Conservation (phyloP, 1,140 invertebrate genomes). For the Orius insidiosus region DNA sequence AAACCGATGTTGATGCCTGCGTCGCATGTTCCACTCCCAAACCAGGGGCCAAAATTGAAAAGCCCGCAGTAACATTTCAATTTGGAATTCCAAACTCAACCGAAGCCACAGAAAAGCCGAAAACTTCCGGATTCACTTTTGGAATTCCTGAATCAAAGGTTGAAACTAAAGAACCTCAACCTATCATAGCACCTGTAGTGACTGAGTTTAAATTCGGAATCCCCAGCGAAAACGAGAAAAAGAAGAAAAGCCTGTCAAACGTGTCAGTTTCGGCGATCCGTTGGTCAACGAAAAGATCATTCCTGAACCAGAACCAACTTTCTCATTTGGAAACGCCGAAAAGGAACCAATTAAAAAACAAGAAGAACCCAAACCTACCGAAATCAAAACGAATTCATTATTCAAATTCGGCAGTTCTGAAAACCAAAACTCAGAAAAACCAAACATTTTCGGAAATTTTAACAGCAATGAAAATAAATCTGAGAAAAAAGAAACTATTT, state of each 20-base stretch:
- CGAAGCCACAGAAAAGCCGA: not conserved
- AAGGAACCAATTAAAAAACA: not conserved
- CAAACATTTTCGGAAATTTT: not conserved
- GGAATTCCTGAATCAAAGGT: constrained; percentile 2
- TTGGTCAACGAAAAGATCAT: constrained; percentile 2
- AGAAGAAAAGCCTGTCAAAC: constrained; percentile 10
- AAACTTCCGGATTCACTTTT: constrained; percentile 7
- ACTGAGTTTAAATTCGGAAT: not conserved
- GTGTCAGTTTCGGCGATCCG: constrained; percentile 8
- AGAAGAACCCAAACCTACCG: not conserved
- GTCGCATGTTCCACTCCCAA: constrained; percentile 6
- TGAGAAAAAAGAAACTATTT: not conserved
- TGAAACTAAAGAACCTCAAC: not conserved
- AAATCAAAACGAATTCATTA: too few relatives aligned
- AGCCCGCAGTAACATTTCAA: too few relatives aligned
- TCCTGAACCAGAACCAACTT: not conserved
- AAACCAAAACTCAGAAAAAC: not conserved
- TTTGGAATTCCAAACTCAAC: not conserved
- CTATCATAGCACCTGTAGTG: too few relatives aligned
- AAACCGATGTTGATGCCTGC: constrained; percentile 31
- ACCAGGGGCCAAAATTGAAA: not conserved
- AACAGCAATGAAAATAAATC: not conserved
- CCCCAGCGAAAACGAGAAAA: not conserved
- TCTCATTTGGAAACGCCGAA: not conserved
- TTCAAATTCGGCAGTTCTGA: too few relatives aligned